Percentiles rank a stretch among this genome's conserved stretches.
phyloP scores from a whole-genome alignment of 2,888 invertebrate genomes.

The Mythimna albipuncta region DNA sequence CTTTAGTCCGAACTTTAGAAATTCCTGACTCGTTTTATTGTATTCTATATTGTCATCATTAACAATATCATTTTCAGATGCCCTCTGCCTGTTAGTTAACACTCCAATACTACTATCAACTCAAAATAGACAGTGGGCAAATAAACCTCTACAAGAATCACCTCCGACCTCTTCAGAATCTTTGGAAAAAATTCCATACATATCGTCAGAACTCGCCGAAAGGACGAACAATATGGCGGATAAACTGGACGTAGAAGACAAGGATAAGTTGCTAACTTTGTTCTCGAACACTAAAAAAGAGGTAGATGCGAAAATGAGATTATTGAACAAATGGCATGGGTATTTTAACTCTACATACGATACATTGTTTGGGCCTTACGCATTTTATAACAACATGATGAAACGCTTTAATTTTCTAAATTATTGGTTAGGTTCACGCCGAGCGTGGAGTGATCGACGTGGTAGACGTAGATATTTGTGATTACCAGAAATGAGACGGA shows the following conservation, averaged over 20 bases:
- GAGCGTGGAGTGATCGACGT: too few species aligned
- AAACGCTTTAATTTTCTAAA: too few species aligned
- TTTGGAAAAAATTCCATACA: background rate
- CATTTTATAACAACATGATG: background rate
- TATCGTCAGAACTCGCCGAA: background rate
- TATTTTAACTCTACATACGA: conserved; percentile 21
- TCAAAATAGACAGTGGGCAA: background rate
- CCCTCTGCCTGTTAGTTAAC: conserved; percentile 9
- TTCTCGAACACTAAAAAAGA: conserved; percentile 32
- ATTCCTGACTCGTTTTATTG: too few species aligned
- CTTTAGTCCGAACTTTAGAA: too few species aligned
- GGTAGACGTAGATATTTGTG: too few species aligned
- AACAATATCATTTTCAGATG: conserved; percentile 6
- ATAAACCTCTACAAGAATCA: background rate
- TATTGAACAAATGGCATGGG: conserved; percentile 17
- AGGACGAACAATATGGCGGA: background rate
- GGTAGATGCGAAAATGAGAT: conserved; percentile 31
- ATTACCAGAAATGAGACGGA: background rate
- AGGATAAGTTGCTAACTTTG: background rate
- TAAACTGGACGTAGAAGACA: background rate
- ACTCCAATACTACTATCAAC: background rate
- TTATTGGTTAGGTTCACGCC: too few species aligned
- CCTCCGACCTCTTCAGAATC: conserved; percentile 9
- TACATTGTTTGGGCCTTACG: background rate
- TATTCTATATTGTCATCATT: background rate